phyloP scores from a whole-genome alignment of 2,113 vertebrate genomes.

The Heloderma charlesbogerti region DNA sequence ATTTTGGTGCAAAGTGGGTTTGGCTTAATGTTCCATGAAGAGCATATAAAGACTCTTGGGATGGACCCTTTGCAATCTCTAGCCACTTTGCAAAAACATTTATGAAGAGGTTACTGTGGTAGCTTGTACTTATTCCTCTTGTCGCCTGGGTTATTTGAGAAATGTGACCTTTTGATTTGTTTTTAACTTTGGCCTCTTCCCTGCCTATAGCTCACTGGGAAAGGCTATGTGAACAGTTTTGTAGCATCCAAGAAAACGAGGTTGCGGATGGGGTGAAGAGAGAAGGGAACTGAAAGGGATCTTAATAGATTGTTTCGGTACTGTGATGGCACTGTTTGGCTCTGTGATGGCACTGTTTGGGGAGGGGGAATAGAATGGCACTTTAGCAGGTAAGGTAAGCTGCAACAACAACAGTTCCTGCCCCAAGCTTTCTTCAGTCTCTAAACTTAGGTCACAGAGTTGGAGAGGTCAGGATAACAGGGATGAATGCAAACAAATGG shows the following conservation, averaged over 20 bases:
- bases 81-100: background rate
- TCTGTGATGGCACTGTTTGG: background rate
- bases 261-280: no score
- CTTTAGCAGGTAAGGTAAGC: background rate
- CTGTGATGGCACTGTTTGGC: background rate
- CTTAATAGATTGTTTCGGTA: background rate
- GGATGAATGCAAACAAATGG: background rate
- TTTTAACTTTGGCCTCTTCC: background rate
- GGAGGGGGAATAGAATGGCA: background rate
- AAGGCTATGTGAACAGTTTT: background rate
- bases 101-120: background rate
- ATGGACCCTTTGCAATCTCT: background rate
- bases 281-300: background rate
- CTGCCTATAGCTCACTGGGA: background rate
- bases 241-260: background rate
- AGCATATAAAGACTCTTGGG: no score
- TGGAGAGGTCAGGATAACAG: background rate
- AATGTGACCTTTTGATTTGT: constrained; percentile 11
- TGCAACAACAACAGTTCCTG: background rate
- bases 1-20: background rate
- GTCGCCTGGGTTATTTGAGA: background rate
- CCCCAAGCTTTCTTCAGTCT: background rate
- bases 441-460: background rate
- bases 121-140: background rate
- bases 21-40: background rate